phyloP scores from a whole-genome alignment of 1,140 invertebrate genomes.

The Daktulosphaira vitifoliae region DNA sequence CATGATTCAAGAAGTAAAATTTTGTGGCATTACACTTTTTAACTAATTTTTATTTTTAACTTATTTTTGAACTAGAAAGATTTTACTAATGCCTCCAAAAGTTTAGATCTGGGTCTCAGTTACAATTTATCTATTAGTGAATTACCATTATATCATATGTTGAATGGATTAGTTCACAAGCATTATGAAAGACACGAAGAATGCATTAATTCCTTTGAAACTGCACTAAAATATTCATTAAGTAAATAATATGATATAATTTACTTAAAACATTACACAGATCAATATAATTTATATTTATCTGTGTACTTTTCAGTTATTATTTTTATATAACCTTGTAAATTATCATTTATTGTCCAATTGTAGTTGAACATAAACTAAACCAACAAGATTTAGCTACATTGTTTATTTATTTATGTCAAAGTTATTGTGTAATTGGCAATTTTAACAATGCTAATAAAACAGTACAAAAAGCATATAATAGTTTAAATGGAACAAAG shows the following conservation, averaged over 20 bases:
- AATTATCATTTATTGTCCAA: background rate
- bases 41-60: constrained; percentile 3
- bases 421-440: constrained; percentile 59
- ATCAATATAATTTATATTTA: background rate
- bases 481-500: constrained; percentile 61
- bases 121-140: constrained; percentile 87
- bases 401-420: constrained; percentile 79
- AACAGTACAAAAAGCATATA: constrained; percentile 72
- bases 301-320: too few species aligned
- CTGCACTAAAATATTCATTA: constrained; percentile 49
- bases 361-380: constrained; percentile 33
- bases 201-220: constrained; percentile 64
- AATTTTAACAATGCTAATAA: constrained; percentile 70
- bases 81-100: constrained; percentile 69
- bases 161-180: constrained; percentile 73
- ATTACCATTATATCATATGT: constrained; percentile 80
- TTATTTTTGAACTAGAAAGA: constrained; percentile 56
- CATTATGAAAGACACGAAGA: constrained; percentile 62
- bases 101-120: constrained; percentile 77
- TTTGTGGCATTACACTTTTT: background rate
- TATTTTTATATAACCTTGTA: too few species aligned
- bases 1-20: constrained; percentile 47
- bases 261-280: background rate
- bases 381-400: constrained; percentile 51
- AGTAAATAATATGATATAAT: constrained; percentile 29